phyloP scores from a whole-genome alignment of 2,797 vertebrate species.

The Hoplostethus mediterraneus region DNA sequence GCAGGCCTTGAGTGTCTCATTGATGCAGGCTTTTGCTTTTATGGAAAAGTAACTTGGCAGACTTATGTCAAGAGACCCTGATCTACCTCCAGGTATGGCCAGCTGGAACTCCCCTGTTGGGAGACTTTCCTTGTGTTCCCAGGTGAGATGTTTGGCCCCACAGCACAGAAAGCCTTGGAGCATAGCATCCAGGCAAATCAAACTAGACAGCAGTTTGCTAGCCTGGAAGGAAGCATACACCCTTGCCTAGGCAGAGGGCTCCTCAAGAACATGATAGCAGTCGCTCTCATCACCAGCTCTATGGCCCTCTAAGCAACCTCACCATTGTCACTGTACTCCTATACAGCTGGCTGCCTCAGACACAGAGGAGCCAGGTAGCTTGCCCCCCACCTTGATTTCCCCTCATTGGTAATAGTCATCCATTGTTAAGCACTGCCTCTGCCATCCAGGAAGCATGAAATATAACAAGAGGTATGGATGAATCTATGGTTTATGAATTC shows the following conservation, averaged over 20 bases:
- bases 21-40: no score
- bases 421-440: constrained; percentile 29
- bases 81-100: no score
- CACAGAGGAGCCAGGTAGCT: no score
- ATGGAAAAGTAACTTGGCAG: no score
- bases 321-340: no score
- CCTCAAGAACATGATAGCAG: no score
- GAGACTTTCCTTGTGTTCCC: constrained; percentile 1
- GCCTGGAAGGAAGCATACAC: not conserved
- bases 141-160: constrained; percentile 3
- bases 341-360: no score
- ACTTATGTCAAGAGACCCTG: no score
- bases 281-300: no score
- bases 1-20: not conserved
- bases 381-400: constrained; percentile 26
- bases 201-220: not conserved
- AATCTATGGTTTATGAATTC: constrained; percentile 17
- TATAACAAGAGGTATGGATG: constrained; percentile 15
- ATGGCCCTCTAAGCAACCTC: no score
- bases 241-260: not conserved
- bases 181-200: not conserved
- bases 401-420: constrained; percentile 33
- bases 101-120: not conserved
- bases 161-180: not conserved
- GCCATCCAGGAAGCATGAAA: constrained; percentile 26